phyloP scores from a whole-genome alignment of 2,113 vertebrate genomes.

The Amphilophus citrinellus region DNA sequence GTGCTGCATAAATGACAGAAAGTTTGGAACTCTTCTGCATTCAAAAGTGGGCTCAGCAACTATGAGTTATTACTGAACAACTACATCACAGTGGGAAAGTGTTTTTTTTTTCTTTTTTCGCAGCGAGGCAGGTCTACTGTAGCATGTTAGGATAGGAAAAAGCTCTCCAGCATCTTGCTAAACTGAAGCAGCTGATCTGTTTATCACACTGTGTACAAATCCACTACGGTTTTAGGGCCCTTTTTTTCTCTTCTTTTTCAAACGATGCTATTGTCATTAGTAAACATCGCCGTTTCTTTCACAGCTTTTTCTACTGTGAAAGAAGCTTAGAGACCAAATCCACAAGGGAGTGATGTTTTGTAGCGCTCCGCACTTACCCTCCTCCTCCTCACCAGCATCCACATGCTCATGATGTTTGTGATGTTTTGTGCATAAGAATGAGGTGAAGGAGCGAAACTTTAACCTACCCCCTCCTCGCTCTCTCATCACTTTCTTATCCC shows the following conservation, averaged over 20 bases:
- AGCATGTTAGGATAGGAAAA: background rate
- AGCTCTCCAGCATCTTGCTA: background rate
- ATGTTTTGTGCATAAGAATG: slow-evolving; percentile 46
- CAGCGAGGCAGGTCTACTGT: background rate
- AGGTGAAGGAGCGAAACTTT: slow-evolving; percentile 49
- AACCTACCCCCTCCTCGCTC: background rate
- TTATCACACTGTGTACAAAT: slow-evolving; percentile 31
- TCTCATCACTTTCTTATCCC: background rate
- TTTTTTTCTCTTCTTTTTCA: background rate
- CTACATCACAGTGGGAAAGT: background rate
- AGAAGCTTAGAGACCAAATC: slow-evolving; percentile 63
- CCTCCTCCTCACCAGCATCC: slow-evolving; percentile 42
- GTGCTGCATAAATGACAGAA: background rate
- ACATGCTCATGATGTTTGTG: slow-evolving; percentile 46
- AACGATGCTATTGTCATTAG: slow-evolving; percentile 58
- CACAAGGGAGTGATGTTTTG: slow-evolving; percentile 61
- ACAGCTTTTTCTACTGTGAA: slow-evolving; percentile 59
- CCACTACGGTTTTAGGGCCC: slow-evolving; percentile 23
- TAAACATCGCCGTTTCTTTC: slow-evolving; percentile 54
- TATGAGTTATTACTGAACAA: background rate
- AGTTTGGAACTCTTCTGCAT: background rate
- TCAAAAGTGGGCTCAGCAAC: background rate
- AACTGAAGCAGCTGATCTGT: slow-evolving; percentile 28
- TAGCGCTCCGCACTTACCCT: slow-evolving; percentile 14
- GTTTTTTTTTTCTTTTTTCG: background rate